Conservation (phyloP, 92 coral and sea anemone genomes). For the Pocillopora grandis region DNA sequence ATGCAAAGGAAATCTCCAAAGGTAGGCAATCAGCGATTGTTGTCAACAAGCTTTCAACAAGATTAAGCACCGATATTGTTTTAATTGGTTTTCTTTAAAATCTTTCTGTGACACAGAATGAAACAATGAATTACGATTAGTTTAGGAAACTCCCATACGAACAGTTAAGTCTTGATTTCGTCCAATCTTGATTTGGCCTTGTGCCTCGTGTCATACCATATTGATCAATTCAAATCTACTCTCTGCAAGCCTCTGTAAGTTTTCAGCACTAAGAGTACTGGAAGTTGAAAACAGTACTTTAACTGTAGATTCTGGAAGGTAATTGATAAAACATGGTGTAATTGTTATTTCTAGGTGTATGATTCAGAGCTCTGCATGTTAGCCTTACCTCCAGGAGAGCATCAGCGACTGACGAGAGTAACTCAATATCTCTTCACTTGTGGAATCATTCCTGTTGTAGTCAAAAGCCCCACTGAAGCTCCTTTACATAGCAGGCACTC, state of each 20-base stretch:
- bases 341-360: conserved; percentile 15
- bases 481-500: conserved; percentile 69
- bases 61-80: not conserved
- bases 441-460: conserved; percentile 66
- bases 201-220: too few species aligned
- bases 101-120: too few species aligned
- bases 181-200: too few species aligned
- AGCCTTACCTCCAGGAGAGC: conserved; percentile 46
- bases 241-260: too few species aligned
- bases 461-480: conserved; percentile 66
- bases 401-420: conserved; percentile 34
- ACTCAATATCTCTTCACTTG: conserved; percentile 45
- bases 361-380: conserved; percentile 44
- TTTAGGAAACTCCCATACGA: too few species aligned
- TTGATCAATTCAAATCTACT: too few species aligned
- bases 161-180: too few species aligned
- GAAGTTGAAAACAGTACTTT: not conserved
- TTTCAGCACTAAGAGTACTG: conserved; percentile 12
- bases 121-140: too few species aligned
- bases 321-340: not conserved
- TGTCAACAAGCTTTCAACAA: too few species aligned
- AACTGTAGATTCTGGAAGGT: too few species aligned
- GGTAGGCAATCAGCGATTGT: not conserved
- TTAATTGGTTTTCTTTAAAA: not conserved
- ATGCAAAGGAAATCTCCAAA: conserved; percentile 5